Conservation (phyloP, 2,797 vertebrate genomes). For the Hypotaenidia okinawae region DNA sequence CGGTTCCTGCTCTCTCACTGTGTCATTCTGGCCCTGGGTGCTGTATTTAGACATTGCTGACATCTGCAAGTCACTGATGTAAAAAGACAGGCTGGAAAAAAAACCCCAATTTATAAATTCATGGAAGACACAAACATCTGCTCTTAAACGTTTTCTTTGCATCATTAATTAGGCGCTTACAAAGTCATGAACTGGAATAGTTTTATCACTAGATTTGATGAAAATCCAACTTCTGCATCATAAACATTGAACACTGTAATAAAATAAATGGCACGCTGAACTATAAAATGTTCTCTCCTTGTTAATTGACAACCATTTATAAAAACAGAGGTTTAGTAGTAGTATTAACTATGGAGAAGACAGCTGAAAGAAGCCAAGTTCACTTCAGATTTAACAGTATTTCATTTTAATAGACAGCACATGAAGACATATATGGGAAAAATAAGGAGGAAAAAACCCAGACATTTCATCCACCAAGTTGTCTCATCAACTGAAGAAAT, state of each 20-base stretch:
- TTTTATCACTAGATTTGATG: background rate
- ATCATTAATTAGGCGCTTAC: background rate
- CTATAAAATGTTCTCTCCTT: background rate
- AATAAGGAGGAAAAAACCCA: background rate
- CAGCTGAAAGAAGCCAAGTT: background rate
- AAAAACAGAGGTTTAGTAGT: background rate
- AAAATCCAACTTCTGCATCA: background rate
- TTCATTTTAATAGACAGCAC: background rate
- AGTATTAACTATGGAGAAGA: background rate
- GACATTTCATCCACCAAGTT: background rate
- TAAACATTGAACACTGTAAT: slow-evolving; percentile 7
- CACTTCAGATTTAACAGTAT: background rate
- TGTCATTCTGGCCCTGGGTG: background rate
- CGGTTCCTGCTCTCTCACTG: background rate
- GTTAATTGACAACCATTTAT: background rate
- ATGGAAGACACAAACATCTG: background rate
- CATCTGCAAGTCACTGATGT: background rate
- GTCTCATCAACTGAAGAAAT: background rate
- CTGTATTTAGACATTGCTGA: background rate
- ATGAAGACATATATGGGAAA: background rate
- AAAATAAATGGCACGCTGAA: background rate
- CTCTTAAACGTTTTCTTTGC: background rate
- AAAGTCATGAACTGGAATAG: background rate
- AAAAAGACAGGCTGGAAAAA: background rate
- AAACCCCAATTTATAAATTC: background rate